Evolutionary conservation across 1,140 invertebrate genomes (phyloP).

Genomic region (Camponotus floridanus): DNA sequence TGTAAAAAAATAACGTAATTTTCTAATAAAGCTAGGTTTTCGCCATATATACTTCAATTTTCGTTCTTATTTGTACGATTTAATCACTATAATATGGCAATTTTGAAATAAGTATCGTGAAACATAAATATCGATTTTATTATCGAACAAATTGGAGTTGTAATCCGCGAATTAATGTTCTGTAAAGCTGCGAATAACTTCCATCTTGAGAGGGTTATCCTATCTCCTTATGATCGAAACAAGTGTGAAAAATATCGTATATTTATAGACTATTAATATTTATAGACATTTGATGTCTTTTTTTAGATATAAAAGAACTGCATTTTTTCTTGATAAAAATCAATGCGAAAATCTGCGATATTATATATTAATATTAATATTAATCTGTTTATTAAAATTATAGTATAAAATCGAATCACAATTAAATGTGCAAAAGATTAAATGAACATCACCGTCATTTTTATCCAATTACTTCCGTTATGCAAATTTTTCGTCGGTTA

Average conservation of each 20-base stretch:
- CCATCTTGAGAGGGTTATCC: neutral
- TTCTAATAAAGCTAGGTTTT: neutral
- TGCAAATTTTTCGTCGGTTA: constrained; percentile 22
- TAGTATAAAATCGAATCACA: neutral
- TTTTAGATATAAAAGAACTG: too few relatives aligned
- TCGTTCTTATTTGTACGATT: neutral
- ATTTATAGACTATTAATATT: too few relatives aligned
- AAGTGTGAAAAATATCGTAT: neutral
- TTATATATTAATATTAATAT: constrained; percentile 18
- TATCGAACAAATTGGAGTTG: neutral
- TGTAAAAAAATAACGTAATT: constrained; percentile 43
- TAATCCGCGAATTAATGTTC: constrained; percentile 32
- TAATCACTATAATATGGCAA: neutral
- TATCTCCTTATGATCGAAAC: neutral
- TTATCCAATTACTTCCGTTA: constrained; percentile 23
- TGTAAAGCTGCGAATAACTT: constrained; percentile 13
- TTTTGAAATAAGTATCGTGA: neutral
- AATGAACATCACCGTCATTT: neutral
- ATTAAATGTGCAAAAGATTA: neutral
- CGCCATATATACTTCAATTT: constrained; percentile 8
- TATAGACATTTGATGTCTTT: neutral
- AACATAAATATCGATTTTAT: constrained; percentile 3
- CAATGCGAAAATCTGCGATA: neutral
- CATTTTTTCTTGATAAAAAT: neutral
- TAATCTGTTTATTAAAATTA: neutral